These are phyloP conservation scores for Peromyscus melanophrys DNA, from an alignment of 2,797 vertebrate genomes.

Conservation along the genomic window DNA sequence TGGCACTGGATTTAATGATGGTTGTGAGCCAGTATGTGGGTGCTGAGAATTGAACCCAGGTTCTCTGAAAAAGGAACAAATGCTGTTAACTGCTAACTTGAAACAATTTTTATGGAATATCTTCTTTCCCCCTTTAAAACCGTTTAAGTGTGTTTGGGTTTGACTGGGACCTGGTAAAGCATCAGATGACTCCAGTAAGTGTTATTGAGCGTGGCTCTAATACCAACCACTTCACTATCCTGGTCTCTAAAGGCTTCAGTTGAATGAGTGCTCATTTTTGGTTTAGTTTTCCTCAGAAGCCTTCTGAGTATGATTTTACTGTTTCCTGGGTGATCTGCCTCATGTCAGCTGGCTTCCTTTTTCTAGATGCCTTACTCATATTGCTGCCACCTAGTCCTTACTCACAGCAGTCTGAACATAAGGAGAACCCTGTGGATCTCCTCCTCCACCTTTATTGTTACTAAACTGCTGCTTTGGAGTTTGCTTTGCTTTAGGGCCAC, in stretches of 20 bases:
- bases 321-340: background rate
- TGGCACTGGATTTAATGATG: background rate
- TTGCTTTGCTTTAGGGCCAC: constrained; percentile 74
- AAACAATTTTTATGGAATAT: background rate
- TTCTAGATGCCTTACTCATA: constrained; percentile 10
- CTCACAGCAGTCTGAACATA: constrained; percentile 21
- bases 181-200: constrained; percentile 19
- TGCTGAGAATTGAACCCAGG: background rate
- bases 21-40: background rate
- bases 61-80: background rate
- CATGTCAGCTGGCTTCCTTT: background rate
- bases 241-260: background rate
- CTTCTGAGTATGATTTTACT: no score
- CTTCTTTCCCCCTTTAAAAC: background rate
- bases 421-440: background rate
- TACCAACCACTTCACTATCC: background rate
- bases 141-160: constrained; percentile 41
- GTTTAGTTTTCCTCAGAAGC: constrained; percentile 11
- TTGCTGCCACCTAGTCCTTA: background rate
- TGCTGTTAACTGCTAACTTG: background rate
- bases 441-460: background rate
- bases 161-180: constrained; percentile 1
- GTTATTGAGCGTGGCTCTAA: background rate
- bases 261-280: background rate
- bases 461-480: constrained; percentile 61